Evolutionary conservation across 2,113 vertebrate genomes (phyloP).

Genomic region (Acanthisitta chloris): DNA sequence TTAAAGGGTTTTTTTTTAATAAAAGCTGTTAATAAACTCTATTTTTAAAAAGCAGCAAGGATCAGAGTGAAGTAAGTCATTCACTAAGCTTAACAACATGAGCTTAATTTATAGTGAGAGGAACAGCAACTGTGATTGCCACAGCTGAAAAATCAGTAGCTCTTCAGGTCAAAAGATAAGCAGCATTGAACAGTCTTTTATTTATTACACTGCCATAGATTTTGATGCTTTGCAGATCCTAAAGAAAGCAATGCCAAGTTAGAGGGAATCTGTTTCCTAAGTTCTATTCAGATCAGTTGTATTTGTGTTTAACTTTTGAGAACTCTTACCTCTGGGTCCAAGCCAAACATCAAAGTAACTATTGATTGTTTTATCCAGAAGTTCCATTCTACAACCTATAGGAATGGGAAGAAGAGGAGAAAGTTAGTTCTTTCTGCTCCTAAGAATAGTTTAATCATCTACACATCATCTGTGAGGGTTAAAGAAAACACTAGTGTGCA

Average conservation of each 20-base stretch:
- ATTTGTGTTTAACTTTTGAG: not conserved
- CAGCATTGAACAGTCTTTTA: not conserved
- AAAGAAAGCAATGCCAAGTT: not conserved
- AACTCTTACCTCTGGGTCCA: conserved; percentile 89
- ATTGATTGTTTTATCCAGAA: conserved; percentile 87
- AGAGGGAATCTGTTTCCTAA: not conserved
- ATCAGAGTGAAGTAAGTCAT: not conserved
- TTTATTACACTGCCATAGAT: not conserved
- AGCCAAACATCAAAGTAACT: conserved; percentile 87
- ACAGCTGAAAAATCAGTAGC: not conserved
- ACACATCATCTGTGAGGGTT: not conserved
- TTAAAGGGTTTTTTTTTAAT: not conserved
- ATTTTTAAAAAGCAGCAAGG: not conserved
- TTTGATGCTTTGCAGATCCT: not conserved
- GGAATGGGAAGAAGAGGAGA: conserved; percentile 44
- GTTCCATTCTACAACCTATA: conserved; percentile 87
- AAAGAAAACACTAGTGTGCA: not conserved
- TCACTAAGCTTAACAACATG: not conserved
- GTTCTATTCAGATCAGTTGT: not conserved
- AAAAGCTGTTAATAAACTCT: not conserved
- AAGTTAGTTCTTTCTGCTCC: conserved; percentile 4
- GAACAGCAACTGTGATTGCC: not conserved
- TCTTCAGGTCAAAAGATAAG: not conserved
- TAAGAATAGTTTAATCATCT: not conserved
- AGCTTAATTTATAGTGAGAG: not conserved